These are phyloP conservation scores for Asteroscopus sphinx DNA, from an alignment of 2,888 invertebrate species.

Conservation along the genomic window DNA sequence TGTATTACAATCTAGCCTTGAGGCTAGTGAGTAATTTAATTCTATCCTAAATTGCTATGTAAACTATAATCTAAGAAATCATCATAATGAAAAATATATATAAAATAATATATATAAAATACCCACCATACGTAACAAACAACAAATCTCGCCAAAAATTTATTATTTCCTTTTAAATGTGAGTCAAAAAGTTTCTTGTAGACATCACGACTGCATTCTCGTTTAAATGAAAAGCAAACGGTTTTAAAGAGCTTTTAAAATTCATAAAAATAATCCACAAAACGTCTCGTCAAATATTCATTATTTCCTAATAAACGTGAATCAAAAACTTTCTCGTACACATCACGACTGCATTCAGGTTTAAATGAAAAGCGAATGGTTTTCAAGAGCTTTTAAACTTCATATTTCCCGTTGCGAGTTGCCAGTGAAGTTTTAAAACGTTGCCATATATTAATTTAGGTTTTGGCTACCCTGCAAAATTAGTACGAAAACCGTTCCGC, in stretches of 20 bases:
- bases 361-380: slow-evolving; percentile 50
- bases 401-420: slow-evolving; percentile 33
- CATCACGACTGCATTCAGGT: slow-evolving; percentile 29
- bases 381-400: slow-evolving; percentile 54
- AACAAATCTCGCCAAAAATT: too few species aligned
- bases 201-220: not conserved
- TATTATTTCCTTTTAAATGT: too few species aligned
- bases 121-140: too few species aligned
- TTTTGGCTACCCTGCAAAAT: slow-evolving; percentile 38
- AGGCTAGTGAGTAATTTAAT: too few species aligned
- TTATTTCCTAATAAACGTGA: slow-evolving; percentile 20
- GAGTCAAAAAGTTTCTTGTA: too few species aligned
- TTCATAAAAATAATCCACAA: not conserved
- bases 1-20: too few species aligned
- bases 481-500: slow-evolving; percentile 23
- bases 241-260: not conserved
- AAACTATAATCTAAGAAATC: too few species aligned
- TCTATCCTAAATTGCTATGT: too few species aligned
- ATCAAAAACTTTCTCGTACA: slow-evolving; percentile 31
- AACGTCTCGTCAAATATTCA: slow-evolving; percentile 4
- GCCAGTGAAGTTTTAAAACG: slow-evolving; percentile 46
- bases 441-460: slow-evolving; percentile 45
- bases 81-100: too few species aligned
- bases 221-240: too few species aligned
- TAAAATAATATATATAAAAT: too few species aligned